A percentile compares a stretch with the other conserved stretches of the same genome.
These are phyloP conservation scores for Cerastis leucographa DNA, from an alignment of 2,888 invertebrate genomes.

Conservation along the genomic window DNA sequence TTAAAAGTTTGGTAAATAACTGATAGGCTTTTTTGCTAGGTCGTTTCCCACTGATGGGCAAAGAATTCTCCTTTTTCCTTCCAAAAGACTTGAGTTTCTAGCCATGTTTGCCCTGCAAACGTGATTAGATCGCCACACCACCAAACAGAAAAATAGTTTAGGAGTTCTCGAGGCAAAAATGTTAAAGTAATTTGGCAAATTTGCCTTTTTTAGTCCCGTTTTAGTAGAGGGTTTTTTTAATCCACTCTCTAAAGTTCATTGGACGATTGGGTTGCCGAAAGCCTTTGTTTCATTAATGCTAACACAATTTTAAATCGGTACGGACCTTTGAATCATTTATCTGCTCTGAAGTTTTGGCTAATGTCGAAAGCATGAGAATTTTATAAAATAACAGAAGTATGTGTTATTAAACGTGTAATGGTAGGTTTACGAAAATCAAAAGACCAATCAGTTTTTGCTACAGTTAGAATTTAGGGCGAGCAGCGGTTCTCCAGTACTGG, in stretches of 20 bases:
- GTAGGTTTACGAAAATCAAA: neutral
- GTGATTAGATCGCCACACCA: neutral
- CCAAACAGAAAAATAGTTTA: neutral
- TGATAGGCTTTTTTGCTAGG: neutral
- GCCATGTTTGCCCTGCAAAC: neutral
- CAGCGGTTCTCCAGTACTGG: too few species aligned
- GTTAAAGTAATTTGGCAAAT: neutral
- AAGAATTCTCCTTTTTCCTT: neutral
- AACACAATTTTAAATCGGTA: slow-evolving; percentile 13
- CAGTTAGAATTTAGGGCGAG: too few species aligned
- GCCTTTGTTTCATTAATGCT: slow-evolving; percentile 39
- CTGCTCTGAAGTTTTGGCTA: neutral
- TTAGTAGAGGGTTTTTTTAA: neutral
- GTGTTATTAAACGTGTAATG: neutral
- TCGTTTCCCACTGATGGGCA: neutral
- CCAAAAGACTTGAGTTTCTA: neutral
- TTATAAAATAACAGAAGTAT: neutral
- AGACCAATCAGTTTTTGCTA: neutral
- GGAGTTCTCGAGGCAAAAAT: neutral
- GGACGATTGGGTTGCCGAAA: slow-evolving; percentile 10
- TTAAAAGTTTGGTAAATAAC: neutral
- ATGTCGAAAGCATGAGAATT: neutral
- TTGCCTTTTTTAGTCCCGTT: neutral
- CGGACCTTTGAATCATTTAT: slow-evolving; percentile 13
- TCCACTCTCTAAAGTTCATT: slow-evolving; percentile 21